Base-by-base conservation (phyloP, 2,113 vertebrate species). In the Podiceps cristatus region DNA sequence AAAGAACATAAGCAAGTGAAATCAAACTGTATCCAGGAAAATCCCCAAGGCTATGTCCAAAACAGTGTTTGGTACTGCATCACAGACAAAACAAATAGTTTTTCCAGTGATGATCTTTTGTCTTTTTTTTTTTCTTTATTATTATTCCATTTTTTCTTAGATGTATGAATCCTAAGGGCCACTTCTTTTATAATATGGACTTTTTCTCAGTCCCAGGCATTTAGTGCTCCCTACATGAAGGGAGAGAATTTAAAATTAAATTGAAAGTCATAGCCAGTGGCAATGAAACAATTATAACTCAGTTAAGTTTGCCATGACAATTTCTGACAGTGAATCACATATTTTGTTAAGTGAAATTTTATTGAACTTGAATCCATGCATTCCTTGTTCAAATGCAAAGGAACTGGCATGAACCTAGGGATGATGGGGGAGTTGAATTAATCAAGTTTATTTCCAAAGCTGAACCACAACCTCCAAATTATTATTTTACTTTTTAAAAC, bases 81-180 rank as follows among this genome's bases (percentile, higher is more conserved):
- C 18, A 37, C 2, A 49, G 18, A 28, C 5, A 84, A 79, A 73
- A 1, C 5, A 63, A 86, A 10, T 9, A 13, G 2, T 4, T 87
- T 52, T 85, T 23, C n/a, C 9, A n/a, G 42, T 23, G n/a, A 35
- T 1, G 0, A n/a, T 58, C n/a, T n/a, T n/a, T n/a, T n/a, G n/a
- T n/a, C n/a, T 55, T 42, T 11, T 75, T 66, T 17, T 40, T 52
- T 44, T 7, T 28, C 29, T 3, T 29, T 47, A 1, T 14, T 58
- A 6, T 18, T 68, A 49, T 4, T 17, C 7, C 3, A 44, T 60
- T 80, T 45, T 80, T 89, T 33, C 13, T 33, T 63, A 47, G 3
- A 18, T 33, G 7, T 25, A 55, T 67, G 17, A 76, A 35, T 42
- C 8, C 14, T 53, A 42, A 80, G 4, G 25, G 3, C 9, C 9